Evolutionary conservation across 1,140 invertebrate genomes (phyloP).

Genomic region (Panonychus citri): DNA sequence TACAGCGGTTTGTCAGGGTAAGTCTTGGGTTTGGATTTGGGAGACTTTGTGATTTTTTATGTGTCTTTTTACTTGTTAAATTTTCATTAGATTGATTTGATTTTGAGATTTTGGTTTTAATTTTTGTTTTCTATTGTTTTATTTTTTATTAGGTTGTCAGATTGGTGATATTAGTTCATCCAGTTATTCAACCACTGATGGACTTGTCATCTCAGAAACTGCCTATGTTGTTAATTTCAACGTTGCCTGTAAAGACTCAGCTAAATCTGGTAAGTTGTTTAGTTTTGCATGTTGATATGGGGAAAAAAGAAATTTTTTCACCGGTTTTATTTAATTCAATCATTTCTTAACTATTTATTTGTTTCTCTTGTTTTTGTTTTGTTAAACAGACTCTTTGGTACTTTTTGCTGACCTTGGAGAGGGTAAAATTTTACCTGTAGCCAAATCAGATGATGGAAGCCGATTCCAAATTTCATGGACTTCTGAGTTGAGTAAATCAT

Average conservation of each 20-base stretch:
- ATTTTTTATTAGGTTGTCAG: conserved; percentile 11
- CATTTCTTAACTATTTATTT: background rate
- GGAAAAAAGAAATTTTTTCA: background rate
- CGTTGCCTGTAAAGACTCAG: conserved; percentile 20
- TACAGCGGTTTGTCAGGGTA: no score
- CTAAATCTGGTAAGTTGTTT: background rate
- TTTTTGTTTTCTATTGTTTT: no score
- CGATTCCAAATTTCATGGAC: conserved; percentile 50
- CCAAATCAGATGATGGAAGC: background rate
- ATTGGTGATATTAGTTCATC: conserved; percentile 9
- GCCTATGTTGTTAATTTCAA: conserved; percentile 32
- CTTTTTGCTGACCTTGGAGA: background rate
- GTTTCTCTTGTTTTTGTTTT: background rate
- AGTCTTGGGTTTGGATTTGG: no score
- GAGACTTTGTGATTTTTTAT: no score
- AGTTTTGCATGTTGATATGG: background rate
- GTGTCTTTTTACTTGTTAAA: no score
- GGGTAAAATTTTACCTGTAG: background rate
- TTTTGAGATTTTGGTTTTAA: no score
- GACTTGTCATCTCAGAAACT: conserved; percentile 50
- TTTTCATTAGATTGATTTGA: no score
- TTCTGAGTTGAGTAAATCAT: conserved; percentile 53
- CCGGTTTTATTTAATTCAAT: background rate
- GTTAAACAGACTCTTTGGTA: background rate
- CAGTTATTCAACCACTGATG: conserved; percentile 66